These are phyloP conservation scores for Dolichopus griseipennis DNA, from an alignment of 2,888 invertebrate genomes.

Conservation along the genomic window DNA sequence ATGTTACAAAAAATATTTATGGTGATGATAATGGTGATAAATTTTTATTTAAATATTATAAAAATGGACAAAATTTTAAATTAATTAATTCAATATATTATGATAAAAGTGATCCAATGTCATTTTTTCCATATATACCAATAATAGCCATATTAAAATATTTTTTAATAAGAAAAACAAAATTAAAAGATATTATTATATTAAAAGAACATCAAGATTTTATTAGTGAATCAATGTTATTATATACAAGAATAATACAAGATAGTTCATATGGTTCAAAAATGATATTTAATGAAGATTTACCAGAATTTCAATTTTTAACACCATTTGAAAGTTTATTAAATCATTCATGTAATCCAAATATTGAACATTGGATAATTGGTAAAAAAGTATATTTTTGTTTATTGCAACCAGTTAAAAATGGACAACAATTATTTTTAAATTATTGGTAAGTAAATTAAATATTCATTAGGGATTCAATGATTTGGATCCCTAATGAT, in stretches of 20 bases:
- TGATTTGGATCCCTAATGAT: no score
- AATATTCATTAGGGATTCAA: no score
- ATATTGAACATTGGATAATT: not conserved
- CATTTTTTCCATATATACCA: slow-evolving; percentile 1
- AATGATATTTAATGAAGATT: not conserved
- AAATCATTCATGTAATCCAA: not conserved
- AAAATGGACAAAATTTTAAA: not conserved
- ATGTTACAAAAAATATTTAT: not conserved
- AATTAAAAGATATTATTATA: not conserved
- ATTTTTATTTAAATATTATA: not conserved
- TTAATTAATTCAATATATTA: not conserved
- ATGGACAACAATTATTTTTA: not conserved
- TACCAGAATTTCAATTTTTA: slow-evolving; percentile 1
- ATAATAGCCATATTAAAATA: not conserved
- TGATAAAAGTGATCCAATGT: not conserved
- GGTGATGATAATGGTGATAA: not conserved
- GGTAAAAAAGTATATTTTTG: not conserved
- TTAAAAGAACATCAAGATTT: not conserved
- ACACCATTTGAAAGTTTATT: not conserved
- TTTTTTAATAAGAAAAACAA: not conserved
- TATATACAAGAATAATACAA: not conserved
- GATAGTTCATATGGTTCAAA: slow-evolving; percentile 3
- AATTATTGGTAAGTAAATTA: slow-evolving; percentile 6
- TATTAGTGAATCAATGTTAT: not conserved
- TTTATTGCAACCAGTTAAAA: not conserved